Conservation (phyloP, 2,888 invertebrate species). For the Auanema sp. region DNA sequence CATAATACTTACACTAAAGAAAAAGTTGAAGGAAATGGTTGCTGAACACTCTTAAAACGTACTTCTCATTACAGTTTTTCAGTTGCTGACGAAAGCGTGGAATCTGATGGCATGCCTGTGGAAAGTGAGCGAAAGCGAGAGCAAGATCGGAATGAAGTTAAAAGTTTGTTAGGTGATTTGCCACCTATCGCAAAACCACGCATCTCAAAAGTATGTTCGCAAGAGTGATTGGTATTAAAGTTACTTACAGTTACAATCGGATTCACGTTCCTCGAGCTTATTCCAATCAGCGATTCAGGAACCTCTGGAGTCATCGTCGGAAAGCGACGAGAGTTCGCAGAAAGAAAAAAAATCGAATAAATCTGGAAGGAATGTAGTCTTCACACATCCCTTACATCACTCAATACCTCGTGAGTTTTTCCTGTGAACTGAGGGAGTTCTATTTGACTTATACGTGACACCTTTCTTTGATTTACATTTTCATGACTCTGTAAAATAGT, state of each 20-base stretch:
- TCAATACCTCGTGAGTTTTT: slow-evolving; percentile 54
- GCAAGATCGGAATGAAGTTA: neutral
- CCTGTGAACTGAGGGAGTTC: neutral
- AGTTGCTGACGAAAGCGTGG: neutral
- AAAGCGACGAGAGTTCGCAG: slow-evolving; percentile 1
- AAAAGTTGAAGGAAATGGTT: neutral
- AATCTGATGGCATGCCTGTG: neutral
- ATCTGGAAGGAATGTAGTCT: slow-evolving; percentile 21
- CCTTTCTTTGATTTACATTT: no score
- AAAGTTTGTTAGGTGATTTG: slow-evolving; percentile 22
- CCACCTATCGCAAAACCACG: slow-evolving; percentile 41
- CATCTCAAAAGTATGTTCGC: slow-evolving; percentile 13
- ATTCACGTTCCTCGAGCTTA: neutral
- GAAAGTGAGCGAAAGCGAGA: neutral
- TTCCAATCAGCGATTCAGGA: neutral
- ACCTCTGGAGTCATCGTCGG: neutral
- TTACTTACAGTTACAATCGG: neutral
- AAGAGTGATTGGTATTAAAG: no score
- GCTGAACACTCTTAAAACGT: no score
- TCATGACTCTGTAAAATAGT: neutral
- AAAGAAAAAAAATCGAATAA: no score
- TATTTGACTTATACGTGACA: neutral
- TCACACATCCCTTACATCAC: slow-evolving; percentile 55
- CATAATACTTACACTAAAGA: no score
- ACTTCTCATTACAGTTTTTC: no score